Evolutionary conservation across 2,888 invertebrate genomes (phyloP).

Genomic region (Dioctria linearis): DNA sequence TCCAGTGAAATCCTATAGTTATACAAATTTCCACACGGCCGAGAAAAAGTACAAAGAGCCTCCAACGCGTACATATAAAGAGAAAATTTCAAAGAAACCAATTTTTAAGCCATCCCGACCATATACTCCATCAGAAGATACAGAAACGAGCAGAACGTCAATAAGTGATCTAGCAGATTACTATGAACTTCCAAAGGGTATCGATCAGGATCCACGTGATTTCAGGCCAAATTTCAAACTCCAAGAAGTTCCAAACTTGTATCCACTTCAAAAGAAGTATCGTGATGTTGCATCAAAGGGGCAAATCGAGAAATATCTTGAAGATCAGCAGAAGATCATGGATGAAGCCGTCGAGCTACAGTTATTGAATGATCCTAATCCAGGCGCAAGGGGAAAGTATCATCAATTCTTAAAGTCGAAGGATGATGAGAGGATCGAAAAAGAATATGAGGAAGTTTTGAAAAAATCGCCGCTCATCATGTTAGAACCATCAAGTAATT

Average conservation of each 20-base stretch:
- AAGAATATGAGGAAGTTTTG: constrained; percentile 52
- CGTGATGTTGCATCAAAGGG: constrained; percentile 49
- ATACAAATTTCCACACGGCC: neutral
- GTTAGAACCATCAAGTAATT: neutral
- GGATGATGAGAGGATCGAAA: constrained; percentile 56
- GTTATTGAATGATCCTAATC: constrained; percentile 56
- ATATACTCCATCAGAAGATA: neutral
- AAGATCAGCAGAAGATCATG: constrained; percentile 55
- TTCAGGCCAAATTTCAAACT: constrained; percentile 46
- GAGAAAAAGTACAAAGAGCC: constrained; percentile 26
- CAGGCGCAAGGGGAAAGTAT: constrained; percentile 47
- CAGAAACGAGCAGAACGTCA: neutral
- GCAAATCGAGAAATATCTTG: constrained; percentile 54
- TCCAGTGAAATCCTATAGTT: constrained; percentile 1
- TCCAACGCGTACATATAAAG: neutral
- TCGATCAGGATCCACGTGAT: constrained; percentile 8
- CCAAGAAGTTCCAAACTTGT: constrained; percentile 44
- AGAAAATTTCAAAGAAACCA: constrained; percentile 12
- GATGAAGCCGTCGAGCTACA: constrained; percentile 54
- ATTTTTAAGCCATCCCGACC: constrained; percentile 23
- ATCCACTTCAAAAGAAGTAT: constrained; percentile 47
- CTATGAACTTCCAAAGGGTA: constrained; percentile 14
- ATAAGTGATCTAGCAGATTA: neutral
- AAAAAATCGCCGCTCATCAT: neutral
- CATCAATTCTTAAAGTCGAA: constrained; percentile 56